Evolutionary conservation across 2,113 vertebrate species (phyloP).

Genomic region (Setophaga kirtlandii): DNA sequence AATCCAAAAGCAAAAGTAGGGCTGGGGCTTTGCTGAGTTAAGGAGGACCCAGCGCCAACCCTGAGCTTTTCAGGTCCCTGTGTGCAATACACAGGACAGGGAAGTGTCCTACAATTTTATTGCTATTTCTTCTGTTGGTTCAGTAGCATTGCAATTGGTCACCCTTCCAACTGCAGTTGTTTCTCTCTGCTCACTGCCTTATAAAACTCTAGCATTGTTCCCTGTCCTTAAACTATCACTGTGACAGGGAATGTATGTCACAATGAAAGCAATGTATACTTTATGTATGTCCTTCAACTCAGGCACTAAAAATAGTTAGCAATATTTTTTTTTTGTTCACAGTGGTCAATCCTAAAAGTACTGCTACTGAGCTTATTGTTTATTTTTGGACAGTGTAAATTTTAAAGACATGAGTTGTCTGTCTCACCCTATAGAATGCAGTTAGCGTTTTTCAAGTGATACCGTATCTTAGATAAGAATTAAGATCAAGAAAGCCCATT

Average conservation of each 20-base stretch:
- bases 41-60: background rate
- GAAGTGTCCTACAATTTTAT: background rate
- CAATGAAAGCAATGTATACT: background rate
- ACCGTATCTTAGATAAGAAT: background rate
- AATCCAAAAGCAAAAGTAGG: background rate
- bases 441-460: background rate
- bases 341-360: background rate
- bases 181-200: background rate
- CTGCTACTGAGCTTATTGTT: background rate
- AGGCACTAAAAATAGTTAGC: background rate
- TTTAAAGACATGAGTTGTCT: background rate
- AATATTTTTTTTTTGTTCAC: background rate
- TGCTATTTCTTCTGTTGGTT: background rate
- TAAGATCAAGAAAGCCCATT: background rate
- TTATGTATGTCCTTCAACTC: accelerated
- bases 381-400: background rate
- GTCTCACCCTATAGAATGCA: background rate
- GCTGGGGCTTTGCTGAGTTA: accelerated
- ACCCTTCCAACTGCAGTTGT: background rate
- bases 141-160: background rate
- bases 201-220: background rate
- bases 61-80: background rate
- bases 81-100: background rate
- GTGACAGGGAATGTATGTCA: background rate
- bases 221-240: background rate